These are phyloP conservation scores for Bucorvus abyssinicus DNA, from an alignment of 2,797 vertebrate genomes.

Conservation along the genomic window DNA sequence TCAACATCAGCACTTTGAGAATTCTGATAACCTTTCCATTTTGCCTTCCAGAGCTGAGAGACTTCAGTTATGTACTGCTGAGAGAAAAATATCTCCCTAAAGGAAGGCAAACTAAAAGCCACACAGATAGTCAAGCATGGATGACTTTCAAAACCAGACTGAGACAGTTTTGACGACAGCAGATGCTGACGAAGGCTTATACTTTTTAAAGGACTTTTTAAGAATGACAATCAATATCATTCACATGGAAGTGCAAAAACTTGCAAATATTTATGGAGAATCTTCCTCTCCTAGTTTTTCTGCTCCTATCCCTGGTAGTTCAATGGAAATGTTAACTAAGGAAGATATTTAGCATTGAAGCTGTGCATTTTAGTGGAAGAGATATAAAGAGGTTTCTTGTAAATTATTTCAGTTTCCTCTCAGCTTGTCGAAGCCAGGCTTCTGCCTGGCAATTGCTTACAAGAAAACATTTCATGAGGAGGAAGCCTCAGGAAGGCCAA, in stretches of 20 bases:
- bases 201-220: background rate
- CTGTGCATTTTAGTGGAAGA: background rate
- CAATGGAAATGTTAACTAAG: background rate
- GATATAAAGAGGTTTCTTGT: background rate
- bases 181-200: background rate
- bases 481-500: background rate
- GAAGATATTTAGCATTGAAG: background rate
- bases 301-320: background rate
- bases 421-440: background rate
- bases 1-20: background rate
- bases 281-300: background rate
- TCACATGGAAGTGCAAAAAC: background rate
- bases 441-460: background rate
- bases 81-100: background rate
- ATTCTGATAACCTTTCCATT: background rate
- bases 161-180: background rate
- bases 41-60: background rate
- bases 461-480: background rate
- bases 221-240: background rate
- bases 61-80: background rate
- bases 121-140: background rate
- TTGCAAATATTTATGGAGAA: background rate
- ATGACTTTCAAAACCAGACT: background rate
- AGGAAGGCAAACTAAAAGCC: background rate
- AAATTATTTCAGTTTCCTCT: background rate